Base-by-base conservation (phyloP, 1,140 invertebrate species). In the Hyles euphorbiae region DNA sequence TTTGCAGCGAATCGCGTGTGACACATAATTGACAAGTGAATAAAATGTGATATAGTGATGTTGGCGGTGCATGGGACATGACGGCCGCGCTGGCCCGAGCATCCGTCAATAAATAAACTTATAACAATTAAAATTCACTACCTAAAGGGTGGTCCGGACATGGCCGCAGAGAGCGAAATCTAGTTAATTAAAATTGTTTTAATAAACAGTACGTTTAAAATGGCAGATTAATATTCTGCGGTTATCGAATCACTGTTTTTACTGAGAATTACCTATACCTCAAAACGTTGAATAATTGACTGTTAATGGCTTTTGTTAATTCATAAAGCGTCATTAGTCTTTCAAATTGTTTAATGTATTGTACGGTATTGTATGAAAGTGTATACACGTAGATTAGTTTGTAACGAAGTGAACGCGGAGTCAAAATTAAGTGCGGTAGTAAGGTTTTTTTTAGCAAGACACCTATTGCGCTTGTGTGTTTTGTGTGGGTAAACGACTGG, bases 21-120 rank as follows among this genome's bases (percentile, higher is more conserved):
- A 86, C 81, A 76, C 81, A 81, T 81, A 81, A 85, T 81, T 81
- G 86, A 82, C 78, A 85, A 84, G 79, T 74, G 78, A 80, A 78
- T 80, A 81, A 81, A 84, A 83, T 76, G 71, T 74, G 73, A 81
- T 75, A 71, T 68, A 71, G 61, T 63, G 64, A 76, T 72, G 70
- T 73, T 70, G 68, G 61, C 62, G 70, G 67, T 70, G 72, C 68
- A 71, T 69, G 65, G 65, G 57, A 61, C 59, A 51, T 67, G 65
- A 67, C 71, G 51, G 58, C 55, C 55, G 69, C 62, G 65, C 22
- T 68, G 60, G 44, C 52, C 50, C 53, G 45, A 57, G 47, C 63
- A 56, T 58, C 44, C 52, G 59, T 72, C 65, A 60, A 56, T 63
- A 68, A 67, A 74, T 64, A 73, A 69, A 74, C 65, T 74, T 76